Percentiles rank a stretch among this genome's conserved stretches.
These are phyloP conservation scores for Siniperca scherzeri DNA, from an alignment of 2,797 vertebrate species.

Conservation along the genomic window DNA sequence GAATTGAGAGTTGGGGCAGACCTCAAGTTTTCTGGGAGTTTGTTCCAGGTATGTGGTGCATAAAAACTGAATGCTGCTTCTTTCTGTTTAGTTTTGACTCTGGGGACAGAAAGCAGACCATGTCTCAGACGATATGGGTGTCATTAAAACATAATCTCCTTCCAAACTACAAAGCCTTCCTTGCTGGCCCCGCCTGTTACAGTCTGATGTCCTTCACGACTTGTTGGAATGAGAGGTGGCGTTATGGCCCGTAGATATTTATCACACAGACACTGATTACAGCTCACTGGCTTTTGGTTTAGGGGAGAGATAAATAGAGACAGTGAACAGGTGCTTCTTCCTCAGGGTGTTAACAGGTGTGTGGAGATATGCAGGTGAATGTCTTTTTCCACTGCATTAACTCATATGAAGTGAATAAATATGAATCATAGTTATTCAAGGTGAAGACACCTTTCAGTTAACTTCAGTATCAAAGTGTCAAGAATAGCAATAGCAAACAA, in stretches of 20 bases:
- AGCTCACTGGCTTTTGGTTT: conserved; percentile 15
- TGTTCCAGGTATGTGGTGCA: neutral
- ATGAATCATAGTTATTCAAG: neutral
- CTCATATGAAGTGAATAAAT: neutral
- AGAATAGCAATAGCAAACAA: neutral
- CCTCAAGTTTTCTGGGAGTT: neutral
- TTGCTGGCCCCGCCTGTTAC: neutral
- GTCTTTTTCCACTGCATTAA: conserved; percentile 29
- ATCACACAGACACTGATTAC: conserved; percentile 55
- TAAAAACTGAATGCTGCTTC: neutral
- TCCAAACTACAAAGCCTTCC: conserved; percentile 28
- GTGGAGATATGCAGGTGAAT: conserved; percentile 41
- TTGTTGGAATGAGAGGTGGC: conserved; percentile 44
- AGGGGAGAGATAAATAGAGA: neutral
- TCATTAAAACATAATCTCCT: conserved; percentile 8
- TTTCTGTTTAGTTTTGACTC: neutral
- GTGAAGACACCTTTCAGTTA: neutral
- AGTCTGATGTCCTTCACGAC: conserved; percentile 9
- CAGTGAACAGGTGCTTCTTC: conserved; percentile 55
- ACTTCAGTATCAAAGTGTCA: neutral
- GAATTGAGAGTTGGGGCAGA: neutral
- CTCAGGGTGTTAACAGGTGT: conserved; percentile 58
- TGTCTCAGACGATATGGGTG: neutral
- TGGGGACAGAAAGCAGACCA: neutral
- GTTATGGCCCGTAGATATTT: conserved; percentile 25